A percentile compares a stretch with the other conserved stretches of the same genome.
Conservation (phyloP, 2,797 vertebrate species). For the Macropodus opercularis region DNA sequence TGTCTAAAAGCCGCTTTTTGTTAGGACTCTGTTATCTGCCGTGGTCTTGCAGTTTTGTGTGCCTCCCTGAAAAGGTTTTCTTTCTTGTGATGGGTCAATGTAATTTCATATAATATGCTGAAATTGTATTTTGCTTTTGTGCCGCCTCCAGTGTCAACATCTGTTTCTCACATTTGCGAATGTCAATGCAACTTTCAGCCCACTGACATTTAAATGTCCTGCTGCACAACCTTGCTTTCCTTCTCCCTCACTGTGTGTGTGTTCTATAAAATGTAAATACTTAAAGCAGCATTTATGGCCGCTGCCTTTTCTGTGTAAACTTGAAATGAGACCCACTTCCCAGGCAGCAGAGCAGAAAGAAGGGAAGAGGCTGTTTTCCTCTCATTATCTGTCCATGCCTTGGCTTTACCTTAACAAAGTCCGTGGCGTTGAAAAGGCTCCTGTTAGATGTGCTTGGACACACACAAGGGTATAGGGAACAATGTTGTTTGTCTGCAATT, state of each 20-base stretch:
- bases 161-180: slow-evolving; percentile 13
- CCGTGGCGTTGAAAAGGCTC: slow-evolving; percentile 32
- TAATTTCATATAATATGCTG: slow-evolving; percentile 39
- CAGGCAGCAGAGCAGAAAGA: slow-evolving; percentile 3
- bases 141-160: not conserved
- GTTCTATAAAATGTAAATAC: slow-evolving; percentile 22
- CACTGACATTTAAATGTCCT: slow-evolving; percentile 41
- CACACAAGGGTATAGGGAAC: slow-evolving; percentile 36
- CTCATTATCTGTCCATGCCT: slow-evolving; percentile 42
- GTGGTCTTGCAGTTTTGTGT: not conserved
- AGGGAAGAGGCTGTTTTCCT: slow-evolving; percentile 33
- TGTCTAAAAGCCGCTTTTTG: slow-evolving; percentile 47
- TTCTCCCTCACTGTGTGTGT: not conserved
- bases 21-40: slow-evolving; percentile 25
- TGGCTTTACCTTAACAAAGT: slow-evolving; percentile 59
- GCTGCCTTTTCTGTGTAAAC: not conserved
- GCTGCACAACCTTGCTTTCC: not conserved
- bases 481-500: slow-evolving; percentile 39
- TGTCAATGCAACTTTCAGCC: slow-evolving; percentile 21
- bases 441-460: not conserved
- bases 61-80: slow-evolving; percentile 19
- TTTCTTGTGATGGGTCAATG: slow-evolving; percentile 29
- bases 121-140: slow-evolving; percentile 19
- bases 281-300: slow-evolving; percentile 17
- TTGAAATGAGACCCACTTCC: slow-evolving; percentile 1